Percentiles rank a stretch among this genome's conserved stretches.
Conservation (phyloP, 2,797 vertebrate species). For the Crotalus adamanteus region DNA sequence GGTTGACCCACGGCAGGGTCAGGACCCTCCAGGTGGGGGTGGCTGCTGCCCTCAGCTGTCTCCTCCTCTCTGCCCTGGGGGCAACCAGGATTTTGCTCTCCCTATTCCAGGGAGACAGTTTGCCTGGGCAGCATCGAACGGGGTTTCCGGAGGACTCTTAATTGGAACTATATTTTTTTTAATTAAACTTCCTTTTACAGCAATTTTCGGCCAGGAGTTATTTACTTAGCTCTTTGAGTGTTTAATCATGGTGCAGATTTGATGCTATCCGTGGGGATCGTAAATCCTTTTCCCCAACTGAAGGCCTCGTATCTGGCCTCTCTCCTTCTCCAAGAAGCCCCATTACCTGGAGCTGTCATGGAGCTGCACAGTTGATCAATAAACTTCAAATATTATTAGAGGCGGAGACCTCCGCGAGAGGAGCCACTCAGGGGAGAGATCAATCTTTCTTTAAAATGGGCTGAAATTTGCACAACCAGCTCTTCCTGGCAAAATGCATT, state of each 20-base stretch:
- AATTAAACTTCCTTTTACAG: constrained; percentile 65
- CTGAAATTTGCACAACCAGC: constrained; percentile 78
- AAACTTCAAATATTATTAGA: constrained; percentile 92
- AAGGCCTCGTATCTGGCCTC: constrained; percentile 77
- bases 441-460: constrained; percentile 89
- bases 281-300: constrained; percentile 80
- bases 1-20: background rate
- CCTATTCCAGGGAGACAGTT: background rate
- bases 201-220: constrained; percentile 60
- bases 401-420: constrained; percentile 84
- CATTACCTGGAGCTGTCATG: constrained; percentile 87
- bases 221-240: constrained; percentile 68
- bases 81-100: background rate
- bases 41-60: too few relatives aligned
- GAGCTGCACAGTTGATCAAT: constrained; percentile 89
- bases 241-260: constrained; percentile 78
- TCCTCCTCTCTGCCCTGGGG: background rate
- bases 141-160: constrained; percentile 21
- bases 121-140: background rate
- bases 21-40: too few relatives aligned
- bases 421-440: constrained; percentile 83
- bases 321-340: constrained; percentile 72
- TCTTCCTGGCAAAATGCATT: constrained; percentile 81
- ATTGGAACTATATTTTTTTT: constrained; percentile 57
- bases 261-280: constrained; percentile 82